Percentiles rank a stretch among this genome's conserved stretches.
These are phyloP conservation scores for Connochaetes taurinus DNA, from an alignment of 2,113 vertebrate species.

Conservation along the genomic window DNA sequence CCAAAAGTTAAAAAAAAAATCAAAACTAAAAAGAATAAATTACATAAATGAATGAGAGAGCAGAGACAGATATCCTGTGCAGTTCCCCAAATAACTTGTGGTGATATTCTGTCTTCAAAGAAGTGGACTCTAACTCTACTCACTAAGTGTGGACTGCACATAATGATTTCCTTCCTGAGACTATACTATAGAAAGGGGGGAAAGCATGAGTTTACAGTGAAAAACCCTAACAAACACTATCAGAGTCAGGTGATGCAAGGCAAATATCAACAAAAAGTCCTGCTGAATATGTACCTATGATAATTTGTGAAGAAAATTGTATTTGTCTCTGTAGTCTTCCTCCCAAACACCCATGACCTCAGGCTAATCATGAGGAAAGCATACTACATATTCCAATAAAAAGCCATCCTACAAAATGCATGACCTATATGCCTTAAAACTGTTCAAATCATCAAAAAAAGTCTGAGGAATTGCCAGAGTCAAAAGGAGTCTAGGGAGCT, in stretches of 20 bases:
- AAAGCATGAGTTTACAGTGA: not conserved
- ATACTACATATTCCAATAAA: not conserved
- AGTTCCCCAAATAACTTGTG: not conserved
- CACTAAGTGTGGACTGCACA: not conserved
- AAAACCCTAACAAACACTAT: not conserved
- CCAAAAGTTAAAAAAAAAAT: not conserved
- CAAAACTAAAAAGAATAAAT: not conserved
- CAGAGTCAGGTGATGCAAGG: not conserved
- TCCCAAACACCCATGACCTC: not conserved
- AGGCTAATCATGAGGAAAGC: not conserved
- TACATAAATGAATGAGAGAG: not conserved
- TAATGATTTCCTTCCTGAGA: not conserved
- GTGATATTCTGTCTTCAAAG: not conserved
- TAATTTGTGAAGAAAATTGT: slow-evolving; percentile 15
- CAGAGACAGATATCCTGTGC: not conserved
- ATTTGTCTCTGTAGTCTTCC: not conserved
- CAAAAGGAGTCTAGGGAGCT: not conserved
- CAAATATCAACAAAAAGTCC: not conserved
- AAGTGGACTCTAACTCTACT: not conserved
- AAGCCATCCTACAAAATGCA: not conserved
- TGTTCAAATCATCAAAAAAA: not conserved
- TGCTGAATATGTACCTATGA: not conserved
- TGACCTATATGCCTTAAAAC: not conserved
- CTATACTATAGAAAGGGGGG: not conserved
- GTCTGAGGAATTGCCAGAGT: not conserved